Evolutionary conservation across 2,888 invertebrate species (phyloP), one percentile per base, ranked within the genome.

Genomic region (Amblyteles armatorius): DNA sequence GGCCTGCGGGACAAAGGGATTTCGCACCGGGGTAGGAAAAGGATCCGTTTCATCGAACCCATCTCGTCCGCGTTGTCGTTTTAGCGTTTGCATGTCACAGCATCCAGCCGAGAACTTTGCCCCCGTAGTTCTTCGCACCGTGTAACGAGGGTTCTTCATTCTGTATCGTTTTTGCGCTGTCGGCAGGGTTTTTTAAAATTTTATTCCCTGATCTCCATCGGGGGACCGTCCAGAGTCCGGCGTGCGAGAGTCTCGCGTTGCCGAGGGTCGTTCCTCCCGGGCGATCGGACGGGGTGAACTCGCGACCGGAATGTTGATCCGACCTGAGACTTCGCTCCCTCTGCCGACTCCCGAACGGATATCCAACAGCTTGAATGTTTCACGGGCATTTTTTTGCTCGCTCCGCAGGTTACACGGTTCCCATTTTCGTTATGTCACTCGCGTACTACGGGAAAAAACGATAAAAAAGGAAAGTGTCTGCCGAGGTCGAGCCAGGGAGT

Each of bases 271-370:
- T 57, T 26, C 22, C 22, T 3, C 26, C 26, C 57, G 26, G 19
- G 26, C 29, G 71, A 63, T 60, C 36, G 22, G 50, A 76, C 60
- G 55, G 40, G 44, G 73, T 48, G 36, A 74, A 76, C 71, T 26
- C 40, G 73, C 73, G 73, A 73, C 57, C 67, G 71, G 74, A 83
- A 83, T 79, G 79, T 79, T 76, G 68, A 83, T 83, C 48, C 65
- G 65, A 63, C 79, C 40, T 55, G 65, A 79, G 74, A 76, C 55
- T 68, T 5, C 11, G 74, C 48, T 44, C 73, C 73, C 36, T 36
- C 55, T 19, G 19, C 50, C 29, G 50, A 40, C 4, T 44, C 44
- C 57, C 57, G 50, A 78, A 63, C 72, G 52, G 77, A 82, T 77
- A 76, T 71, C 36, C 63, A 50, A 79, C 76, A 65, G 48, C 57